Percentiles rank a stretch among this genome's conserved stretches.
phyloP scores from a whole-genome alignment of 2,888 invertebrate species.

The Synanthedon formicaeformis region DNA sequence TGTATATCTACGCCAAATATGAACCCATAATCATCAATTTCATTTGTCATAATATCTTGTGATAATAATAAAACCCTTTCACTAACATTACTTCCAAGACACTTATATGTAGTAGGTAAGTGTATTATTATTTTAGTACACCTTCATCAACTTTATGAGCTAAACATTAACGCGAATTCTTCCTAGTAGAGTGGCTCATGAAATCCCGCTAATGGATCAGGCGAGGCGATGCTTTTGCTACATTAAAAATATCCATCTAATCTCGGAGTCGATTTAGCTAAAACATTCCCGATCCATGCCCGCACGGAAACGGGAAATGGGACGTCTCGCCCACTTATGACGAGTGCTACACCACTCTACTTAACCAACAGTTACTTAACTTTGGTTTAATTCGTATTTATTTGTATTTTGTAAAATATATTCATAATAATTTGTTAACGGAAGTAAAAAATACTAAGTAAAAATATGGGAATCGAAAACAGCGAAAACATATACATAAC shows the following conservation, averaged over 20 bases:
- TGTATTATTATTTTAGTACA: conserved; percentile 4
- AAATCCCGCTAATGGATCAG: conserved; percentile 57
- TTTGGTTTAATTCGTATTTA: background rate
- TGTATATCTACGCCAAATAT: too few species aligned
- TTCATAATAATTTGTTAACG: too few species aligned
- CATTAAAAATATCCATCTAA: conserved; percentile 55
- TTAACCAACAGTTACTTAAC: conserved; percentile 1
- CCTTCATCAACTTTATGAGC: conserved; percentile 20
- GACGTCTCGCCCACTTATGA: conserved; percentile 42
- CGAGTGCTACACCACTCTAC: conserved; percentile 13
- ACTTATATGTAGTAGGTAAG: too few species aligned
- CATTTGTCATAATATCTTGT: too few species aligned
- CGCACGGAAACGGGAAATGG: conserved; percentile 42
- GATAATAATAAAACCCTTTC: too few species aligned
- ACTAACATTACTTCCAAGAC: too few species aligned
- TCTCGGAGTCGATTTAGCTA: conserved; percentile 51
- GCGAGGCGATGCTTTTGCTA: conserved; percentile 40
- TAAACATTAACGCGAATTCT: conserved; percentile 37
- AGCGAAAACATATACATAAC: too few species aligned
- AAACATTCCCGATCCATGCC: conserved; percentile 47
- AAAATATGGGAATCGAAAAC: too few species aligned
- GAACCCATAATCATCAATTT: too few species aligned
- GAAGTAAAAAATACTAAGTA: too few species aligned
- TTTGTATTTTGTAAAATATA: background rate
- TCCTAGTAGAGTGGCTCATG: conserved; percentile 36